A percentile compares a stretch with the other conserved stretches of the same genome.
phyloP scores from a whole-genome alignment of 2,888 invertebrate genomes.

The Catocala fraxini region DNA sequence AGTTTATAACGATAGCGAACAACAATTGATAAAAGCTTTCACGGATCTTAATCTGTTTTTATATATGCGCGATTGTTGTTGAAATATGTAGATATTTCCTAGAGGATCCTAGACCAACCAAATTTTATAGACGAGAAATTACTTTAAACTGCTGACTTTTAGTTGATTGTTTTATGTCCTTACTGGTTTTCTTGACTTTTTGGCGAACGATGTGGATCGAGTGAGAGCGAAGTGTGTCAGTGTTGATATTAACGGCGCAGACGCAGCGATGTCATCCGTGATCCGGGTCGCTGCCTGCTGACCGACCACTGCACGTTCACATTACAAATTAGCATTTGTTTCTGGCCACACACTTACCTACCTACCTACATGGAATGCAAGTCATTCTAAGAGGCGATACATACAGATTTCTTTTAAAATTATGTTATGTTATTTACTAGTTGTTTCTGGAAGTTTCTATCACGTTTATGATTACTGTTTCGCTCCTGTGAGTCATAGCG shows the following conservation, averaged over 20 bases:
- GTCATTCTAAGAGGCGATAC: neutral
- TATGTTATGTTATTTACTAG: too few species aligned
- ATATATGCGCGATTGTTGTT: too few species aligned
- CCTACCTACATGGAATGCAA: neutral
- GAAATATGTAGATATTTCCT: too few species aligned
- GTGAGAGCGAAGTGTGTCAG: slow-evolving; percentile 48
- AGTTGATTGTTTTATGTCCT: slow-evolving; percentile 12
- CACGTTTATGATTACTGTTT: too few species aligned
- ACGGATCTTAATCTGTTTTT: too few species aligned
- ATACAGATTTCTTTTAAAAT: too few species aligned
- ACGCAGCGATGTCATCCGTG: slow-evolving; percentile 68
- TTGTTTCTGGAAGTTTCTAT: too few species aligned
- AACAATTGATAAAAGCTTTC: slow-evolving; percentile 3
- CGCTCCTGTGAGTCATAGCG: too few species aligned
- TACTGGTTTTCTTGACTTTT: slow-evolving; percentile 31
- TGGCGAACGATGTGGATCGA: slow-evolving; percentile 34
- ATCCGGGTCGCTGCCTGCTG: slow-evolving; percentile 76
- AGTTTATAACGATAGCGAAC: too few species aligned
- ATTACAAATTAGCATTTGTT: slow-evolving; percentile 29
- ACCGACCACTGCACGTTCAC: slow-evolving; percentile 25
- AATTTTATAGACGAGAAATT: neutral
- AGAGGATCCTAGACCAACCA: too few species aligned
- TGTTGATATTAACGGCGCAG: slow-evolving; percentile 58
- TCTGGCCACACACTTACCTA: slow-evolving; percentile 8
- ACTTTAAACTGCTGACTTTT: neutral